A percentile compares a stretch with the other conserved stretches of the same genome.
These are phyloP conservation scores for Brachyistius frenatus DNA, from an alignment of 2,113 vertebrate species.

Conservation along the genomic window DNA sequence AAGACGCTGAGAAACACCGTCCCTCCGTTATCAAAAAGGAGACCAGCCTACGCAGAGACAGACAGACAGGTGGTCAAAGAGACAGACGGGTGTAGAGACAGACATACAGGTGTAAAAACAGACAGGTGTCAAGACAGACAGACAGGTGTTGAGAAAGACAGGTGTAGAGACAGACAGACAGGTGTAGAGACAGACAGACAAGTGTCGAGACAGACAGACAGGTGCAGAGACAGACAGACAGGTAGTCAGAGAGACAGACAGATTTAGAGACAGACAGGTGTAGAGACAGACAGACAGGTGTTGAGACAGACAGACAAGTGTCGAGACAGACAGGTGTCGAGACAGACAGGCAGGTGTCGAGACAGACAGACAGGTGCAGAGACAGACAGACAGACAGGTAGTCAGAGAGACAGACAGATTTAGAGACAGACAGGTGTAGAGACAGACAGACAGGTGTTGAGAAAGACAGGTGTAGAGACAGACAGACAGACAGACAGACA, in stretches of 20 bases:
- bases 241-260: not conserved
- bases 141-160: not conserved
- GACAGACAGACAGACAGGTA: not conserved
- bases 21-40: slow-evolving; percentile 87
- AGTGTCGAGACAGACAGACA: too few species aligned
- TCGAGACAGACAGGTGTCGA: not conserved
- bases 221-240: not conserved
- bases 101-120: not conserved
- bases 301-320: not conserved
- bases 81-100: not conserved
- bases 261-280: not conserved
- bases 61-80: not conserved
- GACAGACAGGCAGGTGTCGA: not conserved
- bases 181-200: not conserved
- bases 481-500: not conserved
- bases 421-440: not conserved
- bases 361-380: too few species aligned
- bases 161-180: not conserved
- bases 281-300: not conserved
- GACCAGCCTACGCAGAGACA: slow-evolving; percentile 73
- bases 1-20: slow-evolving; percentile 88
- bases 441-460: too few species aligned
- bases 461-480: not conserved
- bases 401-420: not conserved
- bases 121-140: too few species aligned